Evolutionary conservation across 53 echinoderm and acorn worm species (phyloP).

Genomic region (Glandiceps talaboti): DNA sequence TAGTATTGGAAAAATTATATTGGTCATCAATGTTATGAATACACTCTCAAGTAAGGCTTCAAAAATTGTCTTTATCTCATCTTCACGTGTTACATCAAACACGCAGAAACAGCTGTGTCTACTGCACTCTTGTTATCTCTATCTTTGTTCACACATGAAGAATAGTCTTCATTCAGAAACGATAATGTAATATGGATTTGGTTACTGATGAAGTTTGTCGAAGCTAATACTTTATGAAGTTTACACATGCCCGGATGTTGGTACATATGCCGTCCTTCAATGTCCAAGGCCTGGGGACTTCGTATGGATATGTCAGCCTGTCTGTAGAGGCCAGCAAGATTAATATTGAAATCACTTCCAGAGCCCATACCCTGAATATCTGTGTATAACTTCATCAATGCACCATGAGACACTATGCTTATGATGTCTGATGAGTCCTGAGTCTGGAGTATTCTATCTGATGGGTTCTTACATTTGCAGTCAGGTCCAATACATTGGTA

Average conservation of each 20-base stretch:
- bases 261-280: neutral
- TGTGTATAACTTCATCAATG: neutral
- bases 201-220: neutral
- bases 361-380: neutral
- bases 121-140: neutral
- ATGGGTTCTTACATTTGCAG: neutral
- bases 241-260: neutral
- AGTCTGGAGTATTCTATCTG: neutral
- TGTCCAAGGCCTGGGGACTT: neutral
- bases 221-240: neutral
- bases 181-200: neutral
- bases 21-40: too few species aligned
- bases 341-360: neutral
- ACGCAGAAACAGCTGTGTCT: neutral
- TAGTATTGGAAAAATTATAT: too few species aligned
- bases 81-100: too few species aligned
- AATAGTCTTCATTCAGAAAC: neutral
- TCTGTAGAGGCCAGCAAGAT: neutral
- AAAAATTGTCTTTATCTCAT: too few species aligned
- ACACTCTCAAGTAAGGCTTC: too few species aligned
- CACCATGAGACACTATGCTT: neutral
- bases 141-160: neutral
- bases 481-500: neutral
- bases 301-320: neutral
- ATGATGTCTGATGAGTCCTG: neutral